Conservation (phyloP, 2,797 vertebrate genomes). For the Falco columbarius region DNA sequence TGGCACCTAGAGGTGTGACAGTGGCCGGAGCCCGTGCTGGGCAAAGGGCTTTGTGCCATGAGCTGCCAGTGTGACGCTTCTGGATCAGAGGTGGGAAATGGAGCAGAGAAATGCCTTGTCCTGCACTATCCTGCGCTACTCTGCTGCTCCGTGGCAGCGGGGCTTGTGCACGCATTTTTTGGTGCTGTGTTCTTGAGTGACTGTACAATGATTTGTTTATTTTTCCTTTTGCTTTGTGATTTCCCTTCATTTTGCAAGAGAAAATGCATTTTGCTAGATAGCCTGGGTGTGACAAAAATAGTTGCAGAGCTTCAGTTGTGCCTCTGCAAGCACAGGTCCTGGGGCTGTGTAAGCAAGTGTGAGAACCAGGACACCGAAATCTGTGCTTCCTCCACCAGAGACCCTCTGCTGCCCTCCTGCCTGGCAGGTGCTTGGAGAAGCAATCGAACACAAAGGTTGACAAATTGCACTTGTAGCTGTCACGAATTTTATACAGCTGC, state of each 20-base stretch:
- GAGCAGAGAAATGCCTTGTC: not conserved
- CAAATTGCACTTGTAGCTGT: not conserved
- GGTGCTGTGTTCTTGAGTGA: not conserved
- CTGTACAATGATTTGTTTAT: not conserved
- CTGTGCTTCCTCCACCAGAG: fast-evolving
- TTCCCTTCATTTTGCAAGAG: not conserved
- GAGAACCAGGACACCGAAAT: not conserved
- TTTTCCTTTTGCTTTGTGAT: not conserved
- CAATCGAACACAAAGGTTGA: not conserved
- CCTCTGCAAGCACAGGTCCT: not conserved
- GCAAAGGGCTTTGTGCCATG: not conserved
- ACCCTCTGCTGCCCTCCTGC: not conserved
- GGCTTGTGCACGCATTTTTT: not conserved
- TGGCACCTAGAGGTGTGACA: not conserved
- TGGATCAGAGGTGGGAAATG: not conserved
- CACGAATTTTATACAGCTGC: not conserved
- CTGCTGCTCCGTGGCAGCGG: not conserved
- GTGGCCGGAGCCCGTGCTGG: not conserved
- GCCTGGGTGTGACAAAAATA: not conserved
- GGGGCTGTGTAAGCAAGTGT: not conserved
- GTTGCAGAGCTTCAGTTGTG: not conserved
- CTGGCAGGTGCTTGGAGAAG: not conserved
- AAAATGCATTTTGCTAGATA: not conserved
- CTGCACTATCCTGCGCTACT: not conserved
- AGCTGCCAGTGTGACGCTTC: fast-evolving